Evolutionary conservation across 2,797 vertebrate species (phyloP), one percentile per base, ranked within the genome.

Genomic region (Decapterus maruadsi): DNA sequence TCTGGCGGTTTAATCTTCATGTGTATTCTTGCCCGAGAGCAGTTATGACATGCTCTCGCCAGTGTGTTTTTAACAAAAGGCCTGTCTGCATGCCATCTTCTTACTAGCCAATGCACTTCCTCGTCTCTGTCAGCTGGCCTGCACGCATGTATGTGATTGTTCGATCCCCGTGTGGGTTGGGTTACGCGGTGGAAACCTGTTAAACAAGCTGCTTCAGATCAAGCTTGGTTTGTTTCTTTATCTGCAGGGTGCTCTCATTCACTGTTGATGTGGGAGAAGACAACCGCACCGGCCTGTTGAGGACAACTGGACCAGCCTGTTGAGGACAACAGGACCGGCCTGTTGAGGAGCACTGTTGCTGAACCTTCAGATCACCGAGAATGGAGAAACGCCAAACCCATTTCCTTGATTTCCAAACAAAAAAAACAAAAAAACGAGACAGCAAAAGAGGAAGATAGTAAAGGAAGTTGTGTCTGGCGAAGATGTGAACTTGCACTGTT

Each of bases 171-270:
- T 59, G 68, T 79, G 82, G 88, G 88, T 84, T 85, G 87, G 81
- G 87, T 78, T 78, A 72, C 50, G 65, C 51, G 38, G 45, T 61
- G 56, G 67, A 93, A 95, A 94, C 94, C 91, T 92, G 93, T 68
- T 87, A 53, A 92, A 93, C 92, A 81, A 86, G 92, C 86, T 87
- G 53, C 77, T 85, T 80, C 70, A 68, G 62, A 84, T 59, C 13
- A 0, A 72, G 56, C 64, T 78, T 85, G 90, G 90, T 92, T 92
- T 89, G 72, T 73, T 74, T 78, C 50, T 77, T 75, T 90, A 88
- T 88, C 80, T 81, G 34, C 50, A 75, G 65, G 62, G 68, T 71
- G 80, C 89, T 87, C 90, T 85, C 77, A 87, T 77, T 69, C 60
- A 17, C 38, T 57, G 68, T 51, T 65, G 72, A 81, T 86, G 77